Evolutionary conservation across 2,113 vertebrate genomes (phyloP).

Genomic region (Microtus richardsoni): DNA sequence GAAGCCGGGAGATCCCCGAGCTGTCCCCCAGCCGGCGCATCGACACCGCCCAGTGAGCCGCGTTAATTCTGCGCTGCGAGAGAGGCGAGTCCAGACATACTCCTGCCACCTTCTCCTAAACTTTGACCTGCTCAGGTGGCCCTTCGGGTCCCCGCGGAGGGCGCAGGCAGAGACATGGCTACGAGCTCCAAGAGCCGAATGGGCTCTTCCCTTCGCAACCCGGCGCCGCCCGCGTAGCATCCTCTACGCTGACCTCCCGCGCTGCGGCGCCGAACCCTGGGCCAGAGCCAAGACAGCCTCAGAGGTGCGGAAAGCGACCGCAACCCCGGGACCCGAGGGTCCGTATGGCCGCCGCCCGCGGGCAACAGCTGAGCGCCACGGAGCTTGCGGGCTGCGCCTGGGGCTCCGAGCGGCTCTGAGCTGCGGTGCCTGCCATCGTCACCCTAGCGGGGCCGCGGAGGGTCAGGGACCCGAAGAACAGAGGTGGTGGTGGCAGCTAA

Average conservation of each 20-base stretch:
- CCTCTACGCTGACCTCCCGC: constrained; percentile 49
- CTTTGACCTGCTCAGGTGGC: constrained; percentile 24
- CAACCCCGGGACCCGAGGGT: not conserved
- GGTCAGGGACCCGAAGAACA: constrained; percentile 9
- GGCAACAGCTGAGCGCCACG: not conserved
- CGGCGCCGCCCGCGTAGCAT: constrained; percentile 53
- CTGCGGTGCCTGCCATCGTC: not conserved
- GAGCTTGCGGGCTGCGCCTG: constrained; percentile 33
- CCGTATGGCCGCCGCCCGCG: constrained; percentile 73
- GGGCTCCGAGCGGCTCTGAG: constrained; percentile 64
- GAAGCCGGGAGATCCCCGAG: not conserved
- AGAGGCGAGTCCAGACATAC: not conserved
- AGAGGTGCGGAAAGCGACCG: not conserved
- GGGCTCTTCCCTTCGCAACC: constrained; percentile 54
- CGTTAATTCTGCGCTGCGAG: not conserved
- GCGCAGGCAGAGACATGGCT: constrained; percentile 68
- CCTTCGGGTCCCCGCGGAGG: not conserved
- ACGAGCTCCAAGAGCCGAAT: not conserved
- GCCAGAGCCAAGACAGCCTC: not conserved
- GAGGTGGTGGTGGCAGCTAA: not conserved
- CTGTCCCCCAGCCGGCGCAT: not conserved
- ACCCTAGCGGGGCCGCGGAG: not conserved
- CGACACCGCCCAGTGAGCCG: not conserved
- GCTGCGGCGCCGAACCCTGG: not conserved
- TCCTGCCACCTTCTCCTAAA: constrained; percentile 44